Evolutionary conservation across 35 echinoderm and acorn worm genomes (phyloP), one percentile per base, ranked within the genome.

Genomic region (Nesometra sesokonis): DNA sequence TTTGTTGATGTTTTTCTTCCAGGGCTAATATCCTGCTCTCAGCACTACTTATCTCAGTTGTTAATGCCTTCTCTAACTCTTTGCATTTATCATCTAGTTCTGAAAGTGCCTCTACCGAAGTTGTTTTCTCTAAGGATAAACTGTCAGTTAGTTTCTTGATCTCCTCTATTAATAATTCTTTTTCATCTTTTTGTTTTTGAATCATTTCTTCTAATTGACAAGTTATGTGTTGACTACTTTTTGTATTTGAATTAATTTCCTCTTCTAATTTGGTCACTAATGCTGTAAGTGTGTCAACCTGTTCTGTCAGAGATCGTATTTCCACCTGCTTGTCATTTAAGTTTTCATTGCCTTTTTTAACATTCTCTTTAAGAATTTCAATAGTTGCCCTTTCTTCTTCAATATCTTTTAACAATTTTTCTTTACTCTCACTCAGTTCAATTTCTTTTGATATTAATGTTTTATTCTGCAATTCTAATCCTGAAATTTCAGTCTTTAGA

Each of bases 1-100:
- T 23, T 23, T 86, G 8, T 13, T n/a, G 39, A 0, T 85, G 77
- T 13, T 43, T 27, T 39, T 80, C 77, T 35, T 30, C 31, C 46
- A 29, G 77, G 29, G 30, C 36, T 27, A 19, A 90, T n/a, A n/a
- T n/a, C n/a, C n/a, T n/a, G n/a, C n/a, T n/a, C n/a, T n/a, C n/a
- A n/a, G n/a, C n/a, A n/a, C n/a, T n/a, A n/a, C n/a, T n/a, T n/a
- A 86, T 46, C 37, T 80, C 89, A 47, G 77, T 76, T 19, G 78
- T 85, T 13, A 90, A 77, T 30, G 89, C 38, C 78, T 77, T 27
- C 38, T 33, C 37, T 32, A 85, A 31, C 33, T 86, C 77, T 47
- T 86, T 80, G 17, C 7, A 81, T 13, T 34, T 11, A 8, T 32
- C 2, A 34, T 15, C 2, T 36, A 81, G 0, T 27, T 81, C 35